These are phyloP conservation scores for Griposia aprilina DNA, from an alignment of 2,888 invertebrate species.

Conservation along the genomic window DNA sequence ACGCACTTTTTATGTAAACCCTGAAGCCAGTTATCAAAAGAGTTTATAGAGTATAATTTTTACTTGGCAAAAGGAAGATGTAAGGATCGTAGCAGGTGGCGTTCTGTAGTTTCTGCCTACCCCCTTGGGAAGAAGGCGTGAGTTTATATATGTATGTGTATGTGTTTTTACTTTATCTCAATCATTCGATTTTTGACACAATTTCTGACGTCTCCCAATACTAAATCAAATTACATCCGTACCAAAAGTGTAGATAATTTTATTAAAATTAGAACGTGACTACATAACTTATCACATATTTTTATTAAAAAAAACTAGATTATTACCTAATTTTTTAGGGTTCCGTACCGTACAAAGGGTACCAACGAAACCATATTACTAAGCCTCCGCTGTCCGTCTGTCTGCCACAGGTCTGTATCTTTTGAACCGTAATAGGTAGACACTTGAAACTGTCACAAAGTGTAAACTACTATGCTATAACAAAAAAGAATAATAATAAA, in stretches of 20 bases:
- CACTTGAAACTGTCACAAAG: not conserved
- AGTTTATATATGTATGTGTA: no score
- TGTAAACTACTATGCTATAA: not conserved
- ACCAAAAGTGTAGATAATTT: not conserved
- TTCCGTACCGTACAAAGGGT: not conserved
- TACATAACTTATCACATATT: not conserved
- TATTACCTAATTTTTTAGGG: not conserved
- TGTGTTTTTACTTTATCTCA: not conserved
- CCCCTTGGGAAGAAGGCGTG: no score
- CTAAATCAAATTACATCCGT: conserved; percentile 22
- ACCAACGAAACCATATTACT: not conserved
- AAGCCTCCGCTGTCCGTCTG: not conserved
- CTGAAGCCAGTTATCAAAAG: not conserved
- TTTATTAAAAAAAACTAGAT: not conserved
- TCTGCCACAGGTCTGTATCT: not conserved
- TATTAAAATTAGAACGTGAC: not conserved
- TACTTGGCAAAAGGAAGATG: no score
- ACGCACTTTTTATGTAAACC: rapidly evolving
- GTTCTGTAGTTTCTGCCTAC: no score
- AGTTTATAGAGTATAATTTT: not conserved
- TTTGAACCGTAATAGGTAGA: not conserved
- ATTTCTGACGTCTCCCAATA: not conserved
- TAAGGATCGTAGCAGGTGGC: no score
- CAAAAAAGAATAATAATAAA: not conserved
- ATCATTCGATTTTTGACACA: conserved; percentile 7